Conservation (phyloP, 2,113 vertebrate species). For the Colius striatus region DNA sequence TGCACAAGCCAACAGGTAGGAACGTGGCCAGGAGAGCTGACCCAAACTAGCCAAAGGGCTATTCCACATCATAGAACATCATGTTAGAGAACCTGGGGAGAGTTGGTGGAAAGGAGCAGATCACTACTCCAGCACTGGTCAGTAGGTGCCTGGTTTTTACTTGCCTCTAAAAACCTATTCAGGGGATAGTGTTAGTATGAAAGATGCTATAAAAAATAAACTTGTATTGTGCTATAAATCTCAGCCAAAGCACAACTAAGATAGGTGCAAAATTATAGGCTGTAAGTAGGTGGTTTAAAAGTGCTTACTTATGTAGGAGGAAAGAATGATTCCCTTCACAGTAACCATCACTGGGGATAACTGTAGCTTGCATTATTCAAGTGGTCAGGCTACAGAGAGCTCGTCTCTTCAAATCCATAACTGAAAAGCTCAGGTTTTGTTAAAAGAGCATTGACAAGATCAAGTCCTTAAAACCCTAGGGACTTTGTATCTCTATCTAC, state of each 20-base stretch:
- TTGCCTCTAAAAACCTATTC: slow-evolving; percentile 6
- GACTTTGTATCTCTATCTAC: not conserved
- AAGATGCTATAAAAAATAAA: slow-evolving; percentile 39
- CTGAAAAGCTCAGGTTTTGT: not conserved
- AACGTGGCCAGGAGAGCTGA: too few species aligned
- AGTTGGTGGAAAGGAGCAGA: too few species aligned
- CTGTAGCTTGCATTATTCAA: not conserved
- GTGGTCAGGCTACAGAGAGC: not conserved
- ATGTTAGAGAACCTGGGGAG: too few species aligned
- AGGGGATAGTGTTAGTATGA: not conserved
- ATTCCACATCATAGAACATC: too few species aligned
- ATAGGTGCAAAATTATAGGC: slow-evolving; percentile 2
- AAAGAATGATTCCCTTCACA: not conserved
- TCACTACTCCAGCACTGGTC: too few species aligned
- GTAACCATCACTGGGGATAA: not conserved
- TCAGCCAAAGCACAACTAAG: not conserved
- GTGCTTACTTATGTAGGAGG: not conserved
- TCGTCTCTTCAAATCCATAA: not conserved
- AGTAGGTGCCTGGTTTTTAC: not conserved
- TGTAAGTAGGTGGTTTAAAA: not conserved
- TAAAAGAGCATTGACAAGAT: not conserved
- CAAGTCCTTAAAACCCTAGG: not conserved
- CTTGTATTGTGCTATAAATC: slow-evolving; percentile 8
- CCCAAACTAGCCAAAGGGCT: too few species aligned
- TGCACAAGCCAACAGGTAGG: too few species aligned